Evolutionary conservation across 2,888 invertebrate species (phyloP), one percentile per base, ranked within the genome.

Genomic region (Ophion costatus): DNA sequence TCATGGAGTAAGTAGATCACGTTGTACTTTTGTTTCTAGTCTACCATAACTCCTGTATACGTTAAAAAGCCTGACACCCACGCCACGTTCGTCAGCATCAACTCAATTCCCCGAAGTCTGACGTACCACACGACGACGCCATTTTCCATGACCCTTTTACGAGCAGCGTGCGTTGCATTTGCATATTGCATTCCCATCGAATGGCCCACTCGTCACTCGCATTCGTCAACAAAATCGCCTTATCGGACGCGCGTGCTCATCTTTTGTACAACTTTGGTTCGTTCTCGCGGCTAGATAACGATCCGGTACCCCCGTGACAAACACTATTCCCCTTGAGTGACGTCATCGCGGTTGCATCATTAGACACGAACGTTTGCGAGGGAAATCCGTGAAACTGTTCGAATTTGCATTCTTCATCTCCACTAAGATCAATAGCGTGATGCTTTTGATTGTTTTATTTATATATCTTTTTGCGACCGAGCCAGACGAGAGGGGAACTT

Each of bases 1-100:
- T 94, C 92, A 96, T 96, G 96, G 94, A 95, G 96, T 96, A 94
- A 96, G 96, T 96, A 86, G 22, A 94, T 42, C 87, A 74, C 63
- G 80, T 78, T 89, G 82, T 87, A 84, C 69, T 83, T 42, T 70
- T 56, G 9, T 51, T 29, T 64, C 67, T 56, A 5, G 5, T 17
- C 17, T 56, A 56, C 14, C 14, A n/a, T 4, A 2, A 38, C 38
- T 6, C 38, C 9, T 38, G 38, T 56, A 56, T 56, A n/a, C 56
- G 56, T n/a, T 11, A 56, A 56, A n/a, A 56, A 38, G 38, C 9
- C 38, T 38, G 38, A 38, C 38, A 38, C 9, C 38, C 38, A 38
- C 38, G 38, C 38, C 1, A 38, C 9, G 38, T 9, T 38, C 38
- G 38, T 7, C 7, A 38, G 9, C 38, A 38, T 38, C 38, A 7